These are phyloP conservation scores for Hippotragus niger DNA, from an alignment of 2,113 vertebrate genomes.

Conservation along the genomic window DNA sequence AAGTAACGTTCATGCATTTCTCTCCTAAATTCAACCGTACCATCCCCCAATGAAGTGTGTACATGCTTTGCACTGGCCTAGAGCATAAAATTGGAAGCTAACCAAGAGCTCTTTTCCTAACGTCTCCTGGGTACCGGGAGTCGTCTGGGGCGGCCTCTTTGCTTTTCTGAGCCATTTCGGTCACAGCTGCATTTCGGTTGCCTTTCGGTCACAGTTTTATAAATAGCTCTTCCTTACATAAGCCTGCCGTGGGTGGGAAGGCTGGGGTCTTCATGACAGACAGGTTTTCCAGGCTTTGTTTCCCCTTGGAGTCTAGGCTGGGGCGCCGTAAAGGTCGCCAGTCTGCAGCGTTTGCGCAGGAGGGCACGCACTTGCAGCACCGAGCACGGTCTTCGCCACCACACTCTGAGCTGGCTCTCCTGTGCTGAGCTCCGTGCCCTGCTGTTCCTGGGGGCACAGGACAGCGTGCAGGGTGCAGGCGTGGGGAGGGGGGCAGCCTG, in stretches of 20 bases:
- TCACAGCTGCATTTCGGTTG: background rate
- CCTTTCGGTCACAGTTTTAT: background rate
- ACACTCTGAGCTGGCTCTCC: background rate
- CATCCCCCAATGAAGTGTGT: background rate
- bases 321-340: background rate
- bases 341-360: accelerated
- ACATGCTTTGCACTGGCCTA: background rate
- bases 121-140: background rate
- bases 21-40: background rate
- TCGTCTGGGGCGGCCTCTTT: background rate
- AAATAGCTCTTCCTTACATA: background rate
- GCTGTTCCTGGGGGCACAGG: background rate
- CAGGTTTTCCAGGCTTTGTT: background rate
- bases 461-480: background rate
- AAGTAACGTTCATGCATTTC: background rate
- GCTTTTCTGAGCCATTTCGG: background rate
- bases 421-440: background rate
- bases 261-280: background rate
- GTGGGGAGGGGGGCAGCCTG: background rate
- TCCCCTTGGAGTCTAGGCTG: background rate
- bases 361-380: background rate
- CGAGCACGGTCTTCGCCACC: background rate
- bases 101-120: background rate
- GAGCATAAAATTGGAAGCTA: background rate
- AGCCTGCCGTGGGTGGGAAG: background rate